Base-by-base conservation (phyloP, 1,140 invertebrate species). In the Drosophila santomea region DNA sequence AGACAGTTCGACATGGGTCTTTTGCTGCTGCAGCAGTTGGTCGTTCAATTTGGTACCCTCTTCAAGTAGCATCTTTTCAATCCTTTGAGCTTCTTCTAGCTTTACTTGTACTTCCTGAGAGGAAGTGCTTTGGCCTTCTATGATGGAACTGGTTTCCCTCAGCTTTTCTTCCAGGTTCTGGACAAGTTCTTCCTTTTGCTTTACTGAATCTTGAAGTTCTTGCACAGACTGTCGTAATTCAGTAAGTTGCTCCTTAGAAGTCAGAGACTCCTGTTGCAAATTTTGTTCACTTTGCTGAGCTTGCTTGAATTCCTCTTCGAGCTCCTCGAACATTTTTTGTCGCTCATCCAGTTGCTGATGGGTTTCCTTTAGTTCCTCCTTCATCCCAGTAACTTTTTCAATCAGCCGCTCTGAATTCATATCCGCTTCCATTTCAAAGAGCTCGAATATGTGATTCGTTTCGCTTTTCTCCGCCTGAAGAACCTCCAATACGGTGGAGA, bases 381-480 rank as follows among this genome's bases (percentile, higher is more conserved):
- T 90, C 60, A 91, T 78, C 6, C 56, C 66, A 8, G 85, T 74
- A 3, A 91, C 47, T 48, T 89, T 89, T 52, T 91, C 90, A 1
- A 84, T 50, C 25, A 91, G 50, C 7, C 82, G 69, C 54, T 82
- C 83, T 0, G 81, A 59, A 52, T 89, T 91, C 80, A 89, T 81
- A 50, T 91, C 90, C 2, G 86, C 59, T 62, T 91, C 90, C 83
- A 91, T 90, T 73, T 91, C 90, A 28, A 91, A 91, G 1, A 91
- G 57, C 76, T 91, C 90, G 20, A 91, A 91, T n/a, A 91, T 91
- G 45, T 91, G 78, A 14, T 89, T 81, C 3, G 81, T 91, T 38
- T 91, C 90, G 45, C 78, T 83, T 17, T 91, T 91, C 39, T 91
- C 90, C 0, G 80, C 75, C 23, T 91, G 86, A 2, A 91, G 68